Conservation (phyloP, 2,113 vertebrate genomes). For the Mobula hypostoma region DNA sequence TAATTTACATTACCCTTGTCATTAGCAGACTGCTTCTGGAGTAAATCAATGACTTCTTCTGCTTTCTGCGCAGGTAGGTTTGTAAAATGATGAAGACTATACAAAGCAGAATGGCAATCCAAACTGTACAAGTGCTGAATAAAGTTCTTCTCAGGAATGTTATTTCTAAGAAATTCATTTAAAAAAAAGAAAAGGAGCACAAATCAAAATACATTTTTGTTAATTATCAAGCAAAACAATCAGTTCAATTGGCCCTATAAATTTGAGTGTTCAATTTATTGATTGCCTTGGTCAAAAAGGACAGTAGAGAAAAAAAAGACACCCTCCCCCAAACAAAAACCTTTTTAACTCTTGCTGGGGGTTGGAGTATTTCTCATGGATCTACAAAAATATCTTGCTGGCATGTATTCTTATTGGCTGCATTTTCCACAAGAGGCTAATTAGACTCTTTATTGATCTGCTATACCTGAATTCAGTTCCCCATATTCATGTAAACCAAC, state of each 20-base stretch:
- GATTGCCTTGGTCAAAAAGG: too few relatives aligned
- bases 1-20: conserved; percentile 46
- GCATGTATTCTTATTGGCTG: background rate
- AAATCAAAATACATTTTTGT: background rate
- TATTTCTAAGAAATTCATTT: conserved; percentile 44
- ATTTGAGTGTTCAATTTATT: background rate
- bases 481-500: background rate
- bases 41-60: conserved; percentile 70
- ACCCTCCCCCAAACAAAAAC: background rate
- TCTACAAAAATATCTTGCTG: background rate
- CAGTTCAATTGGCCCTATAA: background rate
- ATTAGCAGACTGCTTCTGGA: conserved; percentile 63
- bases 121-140: conserved; percentile 74
- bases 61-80: conserved; percentile 75
- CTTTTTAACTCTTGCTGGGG: background rate
- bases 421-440: background rate
- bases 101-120: conserved; percentile 82
- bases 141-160: conserved; percentile 66
- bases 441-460: background rate
- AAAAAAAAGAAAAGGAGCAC: background rate
- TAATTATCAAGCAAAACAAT: background rate
- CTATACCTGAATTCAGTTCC: background rate
- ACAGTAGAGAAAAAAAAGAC: background rate
- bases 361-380: background rate
- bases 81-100: conserved; percentile 81